Base-by-base conservation (phyloP, 1,140 invertebrate genomes). In the Venustaconcha ellipsiformis region DNA sequence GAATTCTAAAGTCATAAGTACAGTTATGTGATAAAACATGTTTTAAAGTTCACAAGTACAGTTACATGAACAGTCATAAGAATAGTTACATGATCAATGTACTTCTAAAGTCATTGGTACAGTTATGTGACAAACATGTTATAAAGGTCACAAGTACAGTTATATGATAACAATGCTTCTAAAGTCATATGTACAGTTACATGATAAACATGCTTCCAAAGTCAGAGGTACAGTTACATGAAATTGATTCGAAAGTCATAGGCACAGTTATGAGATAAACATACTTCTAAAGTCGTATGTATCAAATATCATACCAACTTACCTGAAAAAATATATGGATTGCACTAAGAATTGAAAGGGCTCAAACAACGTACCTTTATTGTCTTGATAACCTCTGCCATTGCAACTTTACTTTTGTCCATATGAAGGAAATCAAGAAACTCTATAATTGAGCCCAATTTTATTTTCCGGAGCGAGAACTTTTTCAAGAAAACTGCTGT, bases 361-460 rank as follows among this genome's bases (percentile, higher is more conserved):
- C 37, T 48, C 37, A 48, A 11, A 48, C 11, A 11, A n/a, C 71
- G n/a, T 23, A 81, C 80, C 73, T 80, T 79, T 20, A 82, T 70
- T 26, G 56, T 74, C 37, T 67, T 72, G 55, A 82, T 77, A 18
- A 82, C 69, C 5, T 74, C 62, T 14, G 78, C 73, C 67, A 82
- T 71, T 67, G 70, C 68, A 17, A 11, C 23, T 48, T 67, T 70
- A 26, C 78, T 80, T 6, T 79, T 63, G 3, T 77, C 60, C 63
- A 82, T 65, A 14, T 66, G 57, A 0, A 82, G 26, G 23, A 67
- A 62, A 17, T 78, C 71, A 17, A 82, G 15, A 13, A 82, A 68
- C 15, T 62, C 30, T 5, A 78, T 59, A 37, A 82, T 70, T 6
- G 67, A 69, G 0, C 78, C 78, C 65, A 80, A 20, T 63, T 78